phyloP scores from a whole-genome alignment of 1,140 invertebrate species.

The Thrips palmi region DNA sequence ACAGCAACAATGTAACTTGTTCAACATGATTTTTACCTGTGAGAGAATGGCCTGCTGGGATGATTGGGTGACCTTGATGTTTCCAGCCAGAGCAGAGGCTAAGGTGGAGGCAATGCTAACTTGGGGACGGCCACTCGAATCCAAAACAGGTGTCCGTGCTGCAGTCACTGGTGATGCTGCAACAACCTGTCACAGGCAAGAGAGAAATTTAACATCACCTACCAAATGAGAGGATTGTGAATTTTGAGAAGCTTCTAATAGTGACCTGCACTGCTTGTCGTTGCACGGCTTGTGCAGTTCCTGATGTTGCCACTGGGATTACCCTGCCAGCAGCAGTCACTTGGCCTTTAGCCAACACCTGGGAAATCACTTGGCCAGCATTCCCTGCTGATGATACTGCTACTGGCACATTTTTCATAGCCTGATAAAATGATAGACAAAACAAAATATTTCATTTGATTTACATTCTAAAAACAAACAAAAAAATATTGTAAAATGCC shows the following conservation, averaged over 20 bases:
- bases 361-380: background rate
- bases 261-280: slow-evolving; percentile 38
- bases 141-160: slow-evolving; percentile 13
- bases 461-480: slow-evolving; percentile 16
- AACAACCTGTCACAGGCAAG: slow-evolving; percentile 23
- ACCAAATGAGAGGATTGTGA: slow-evolving; percentile 4
- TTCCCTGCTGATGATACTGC: slow-evolving; percentile 20
- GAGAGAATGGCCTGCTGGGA: slow-evolving; percentile 19
- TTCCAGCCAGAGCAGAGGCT: slow-evolving; percentile 16
- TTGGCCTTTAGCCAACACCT: slow-evolving; percentile 4
- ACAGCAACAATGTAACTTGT: background rate
- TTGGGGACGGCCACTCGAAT: slow-evolving; percentile 15
- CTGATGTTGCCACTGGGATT: slow-evolving; percentile 26
- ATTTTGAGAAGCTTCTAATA: slow-evolving; percentile 16
- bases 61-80: slow-evolving; percentile 17
- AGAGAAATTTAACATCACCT: slow-evolving; percentile 13
- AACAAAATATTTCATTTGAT: slow-evolving; percentile 2
- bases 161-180: slow-evolving; percentile 15
- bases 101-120: slow-evolving; percentile 15
- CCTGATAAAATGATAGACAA: slow-evolving; percentile 9
- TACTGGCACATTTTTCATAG: no score
- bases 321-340: background rate
- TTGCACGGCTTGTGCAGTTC: slow-evolving; percentile 20
- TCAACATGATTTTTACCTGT: slow-evolving; percentile 15
- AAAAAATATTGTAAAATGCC: slow-evolving; percentile 32